Conservation (phyloP, 2,888 invertebrate species). For the Drosophila siamana region DNA sequence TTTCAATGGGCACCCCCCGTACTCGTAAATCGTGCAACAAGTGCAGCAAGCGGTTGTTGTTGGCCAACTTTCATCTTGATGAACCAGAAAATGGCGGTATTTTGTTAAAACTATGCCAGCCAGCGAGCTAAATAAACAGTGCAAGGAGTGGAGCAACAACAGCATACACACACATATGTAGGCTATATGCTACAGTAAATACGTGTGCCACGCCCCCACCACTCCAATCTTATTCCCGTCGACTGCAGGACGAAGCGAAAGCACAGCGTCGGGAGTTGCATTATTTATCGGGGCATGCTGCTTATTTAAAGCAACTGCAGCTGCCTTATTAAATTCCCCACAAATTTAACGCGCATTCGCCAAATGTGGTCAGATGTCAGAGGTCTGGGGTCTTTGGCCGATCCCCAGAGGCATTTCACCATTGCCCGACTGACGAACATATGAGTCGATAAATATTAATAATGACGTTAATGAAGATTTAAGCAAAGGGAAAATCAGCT, state of each 20-base stretch:
- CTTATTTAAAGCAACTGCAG: slow-evolving; percentile 61
- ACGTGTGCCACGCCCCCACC: not conserved
- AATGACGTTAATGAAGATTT: slow-evolving; percentile 81
- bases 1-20: slow-evolving; percentile 57
- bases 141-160: not conserved
- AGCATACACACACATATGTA: no score
- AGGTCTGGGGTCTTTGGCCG: not conserved
- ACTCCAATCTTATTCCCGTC: no score
- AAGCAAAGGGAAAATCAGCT: slow-evolving; percentile 39
- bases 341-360: slow-evolving; percentile 39
- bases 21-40: slow-evolving; percentile 62
- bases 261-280: slow-evolving; percentile 66
- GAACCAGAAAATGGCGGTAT: slow-evolving; percentile 55
- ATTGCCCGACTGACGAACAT: not conserved
- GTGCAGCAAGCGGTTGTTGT: slow-evolving; percentile 45
- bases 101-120: slow-evolving; percentile 45
- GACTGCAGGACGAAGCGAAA: slow-evolving; percentile 38
- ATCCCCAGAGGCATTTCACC: not conserved
- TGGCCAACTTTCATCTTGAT: slow-evolving; percentile 61
- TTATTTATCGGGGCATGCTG: slow-evolving; percentile 59
- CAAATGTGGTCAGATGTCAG: no score
- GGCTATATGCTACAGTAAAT: slow-evolving; percentile 17
- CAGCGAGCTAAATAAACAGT: slow-evolving; percentile 27
- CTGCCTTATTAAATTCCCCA: slow-evolving; percentile 33
- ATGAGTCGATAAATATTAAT: slow-evolving; percentile 82